phyloP scores from a whole-genome alignment of 2,888 invertebrate species.

The Harmothoe impar region DNA sequence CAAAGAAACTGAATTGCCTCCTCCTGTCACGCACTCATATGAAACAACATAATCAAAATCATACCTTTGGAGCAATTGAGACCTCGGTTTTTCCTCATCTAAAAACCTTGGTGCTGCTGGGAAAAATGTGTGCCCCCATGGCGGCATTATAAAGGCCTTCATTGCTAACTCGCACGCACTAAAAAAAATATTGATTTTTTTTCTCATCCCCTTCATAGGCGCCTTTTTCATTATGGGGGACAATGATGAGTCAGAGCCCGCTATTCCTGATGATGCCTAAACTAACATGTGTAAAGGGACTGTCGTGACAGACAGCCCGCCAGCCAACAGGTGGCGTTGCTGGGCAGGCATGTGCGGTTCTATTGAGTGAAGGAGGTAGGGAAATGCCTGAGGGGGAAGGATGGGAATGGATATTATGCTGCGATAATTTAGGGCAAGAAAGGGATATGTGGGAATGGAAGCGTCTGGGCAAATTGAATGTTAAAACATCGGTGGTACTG shows the following conservation, averaged over 20 bases:
- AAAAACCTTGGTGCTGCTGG: background rate
- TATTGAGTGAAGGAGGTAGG: too few relatives aligned
- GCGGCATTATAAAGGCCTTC: background rate
- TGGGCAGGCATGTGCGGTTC: background rate
- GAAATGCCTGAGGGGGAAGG: too few relatives aligned
- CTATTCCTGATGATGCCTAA: background rate
- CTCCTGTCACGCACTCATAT: background rate
- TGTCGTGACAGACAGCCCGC: background rate
- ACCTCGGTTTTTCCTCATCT: background rate
- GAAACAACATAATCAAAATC: conserved; percentile 15
- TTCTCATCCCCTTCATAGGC: background rate
- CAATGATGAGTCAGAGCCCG: conserved; percentile 27
- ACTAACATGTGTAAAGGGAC: background rate
- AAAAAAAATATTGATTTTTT: conserved; percentile 52
- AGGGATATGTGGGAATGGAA: too few relatives aligned
- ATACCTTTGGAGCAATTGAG: conserved; percentile 34
- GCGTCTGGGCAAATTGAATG: too few relatives aligned
- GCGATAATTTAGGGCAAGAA: too few relatives aligned
- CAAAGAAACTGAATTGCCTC: background rate
- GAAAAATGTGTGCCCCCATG: background rate
- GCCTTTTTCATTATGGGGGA: conserved; percentile 12
- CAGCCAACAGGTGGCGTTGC: conserved; percentile 27
- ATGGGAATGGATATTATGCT: too few relatives aligned
- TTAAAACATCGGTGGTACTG: too few relatives aligned
- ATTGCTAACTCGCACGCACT: background rate